Base-by-base conservation (phyloP, 1,140 invertebrate genomes). In the Eriosoma lanigerum region DNA sequence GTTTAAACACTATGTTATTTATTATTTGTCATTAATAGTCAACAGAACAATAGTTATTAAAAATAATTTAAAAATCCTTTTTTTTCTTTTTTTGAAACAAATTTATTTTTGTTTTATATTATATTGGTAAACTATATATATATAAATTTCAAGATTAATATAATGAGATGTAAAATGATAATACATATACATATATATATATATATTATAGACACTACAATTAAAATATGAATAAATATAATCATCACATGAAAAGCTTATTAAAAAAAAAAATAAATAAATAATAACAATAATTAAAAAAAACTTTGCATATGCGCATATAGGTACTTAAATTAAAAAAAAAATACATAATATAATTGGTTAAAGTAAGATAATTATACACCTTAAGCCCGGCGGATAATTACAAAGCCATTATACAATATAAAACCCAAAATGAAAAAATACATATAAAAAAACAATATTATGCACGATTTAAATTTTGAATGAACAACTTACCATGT, bases 281-380 rank as follows among this genome's bases (percentile, higher is more conserved):
- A 78, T 19, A 78, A 78, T 62, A 62, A 75, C 19, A 54, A 75
- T 32, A 21, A 26, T 62, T 44, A 46, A 21, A 76, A 58, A 56
- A 3, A n/a, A n/a, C n/a, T n/a, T n/a, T n/a, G n/a, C 8, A 21
- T 44, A 44, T 62, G 56, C 38, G 17, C 56, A 76, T 50, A 32
- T 78, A 50, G 66, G 24, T 72, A 72, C 48, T 50, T 29, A 44
- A 68, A 26, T 68, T 4, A 15, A 68, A 70, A 70, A 4, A 70
- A 1, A 54, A 32, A 72, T n/a, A 21, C n/a, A 68, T 15, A 38
- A 48, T 19, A 56, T 56, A 78, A 78, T 78, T 78, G 38, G 29
- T 78, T 78, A 62, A 76, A 78, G 38, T 78, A 78, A 78, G 75
- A 78, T 78, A 78, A 58, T 60, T 48, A 46, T 60, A 78, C 56